Base-by-base conservation (phyloP, 2,113 vertebrate species). In the Dasyornis broadbenti region DNA sequence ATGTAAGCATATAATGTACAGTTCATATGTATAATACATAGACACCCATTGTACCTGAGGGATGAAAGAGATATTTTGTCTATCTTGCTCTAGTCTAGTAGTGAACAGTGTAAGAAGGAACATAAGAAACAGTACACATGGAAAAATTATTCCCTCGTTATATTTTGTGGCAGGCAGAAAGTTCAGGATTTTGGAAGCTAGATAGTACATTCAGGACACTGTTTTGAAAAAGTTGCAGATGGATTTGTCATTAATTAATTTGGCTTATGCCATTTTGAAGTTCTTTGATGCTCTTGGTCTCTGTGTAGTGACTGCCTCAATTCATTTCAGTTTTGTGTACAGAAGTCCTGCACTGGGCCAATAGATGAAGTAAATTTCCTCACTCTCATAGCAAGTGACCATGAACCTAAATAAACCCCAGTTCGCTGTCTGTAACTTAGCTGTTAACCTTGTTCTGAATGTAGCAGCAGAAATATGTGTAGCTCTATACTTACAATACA, bases 31-130 rank as follows among this genome's bases (percentile, higher is more conserved):
- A 3, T 33, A 30, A 39, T 45, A 39, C 17, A 12, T 14, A 45
- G 31, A 33, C 7, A 72, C 1, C 1, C 3, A 6, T 24, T 15
- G 3, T 30, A 28, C 18, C 28, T 65, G 17, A 37, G 6, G 1
- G 1, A 1, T 3, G 4, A 63, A 33, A 18, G 11, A 68, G 11
- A 24, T 19, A 44, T 54, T 60, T 10, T 57, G 1, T 30, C 13
- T 45, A 4, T 7, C 33, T 59, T 54, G 6, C 3, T 71, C 1
- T 26, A 59, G 8, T 59, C 16, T 63, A 47, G 49, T 7, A 42
- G 6, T 35, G 18, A 78, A 31, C 11, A 37, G 7, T 13, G 33
- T 40, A 44, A 49, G 22, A 53, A 68, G 6, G 18, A 59, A 28
- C 52, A 6, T 11, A 82, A 75, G 17, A 65, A 90, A 37, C 11